Base-by-base conservation (phyloP, 2,888 invertebrate species). In the Rhagophthalmus giganteus region DNA sequence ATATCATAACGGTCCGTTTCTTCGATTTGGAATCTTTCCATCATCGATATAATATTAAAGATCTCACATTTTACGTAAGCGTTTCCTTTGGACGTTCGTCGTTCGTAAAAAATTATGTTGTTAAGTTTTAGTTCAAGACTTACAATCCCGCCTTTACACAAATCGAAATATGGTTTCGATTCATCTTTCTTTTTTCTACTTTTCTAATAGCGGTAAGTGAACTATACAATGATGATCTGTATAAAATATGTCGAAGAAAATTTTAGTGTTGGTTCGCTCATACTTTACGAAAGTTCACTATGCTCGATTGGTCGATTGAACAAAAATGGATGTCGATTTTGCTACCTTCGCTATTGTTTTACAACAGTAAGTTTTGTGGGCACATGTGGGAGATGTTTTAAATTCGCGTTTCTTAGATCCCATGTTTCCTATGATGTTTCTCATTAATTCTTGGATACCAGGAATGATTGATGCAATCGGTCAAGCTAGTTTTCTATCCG, bases 131-230 rank as follows among this genome's bases (percentile, higher is more conserved):
- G 96, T 94, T 95, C 72, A 94, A 94, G 76, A 94, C 90, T 2
- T 97, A 95, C 77, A 96, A 94, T 75, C 92, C 95, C 33, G 89
- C 89, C 6, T 98, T 96, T 71, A 96, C 96, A 16, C 94, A 95
- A 78, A 88, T 97, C 71, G 96, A 97, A 78, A 93, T 97, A 55
- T 97, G 96, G 94, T 94, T 97, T 72, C 81, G 97, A 61, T 90
- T 96, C 71, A 89, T 96, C 65, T 97, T 96, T 75, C 79, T 96
- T 38, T 77, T 94, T 28, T 82, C 89, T 27, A 88, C 94, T 1
- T 96, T 97, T 72, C 76, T 46, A 10, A 38, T 52, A 8, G 45
- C 40, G 20, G 46, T 46, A 40, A 46, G 51, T 37, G 11, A 13
- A 12, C 8, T 16, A 34, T 38, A 45, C n/a, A 15, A 7, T 46